Evolutionary conservation across 1,140 invertebrate species (phyloP), one percentile per base, ranked within the genome.

Genomic region (Trichoplusia ni): DNA sequence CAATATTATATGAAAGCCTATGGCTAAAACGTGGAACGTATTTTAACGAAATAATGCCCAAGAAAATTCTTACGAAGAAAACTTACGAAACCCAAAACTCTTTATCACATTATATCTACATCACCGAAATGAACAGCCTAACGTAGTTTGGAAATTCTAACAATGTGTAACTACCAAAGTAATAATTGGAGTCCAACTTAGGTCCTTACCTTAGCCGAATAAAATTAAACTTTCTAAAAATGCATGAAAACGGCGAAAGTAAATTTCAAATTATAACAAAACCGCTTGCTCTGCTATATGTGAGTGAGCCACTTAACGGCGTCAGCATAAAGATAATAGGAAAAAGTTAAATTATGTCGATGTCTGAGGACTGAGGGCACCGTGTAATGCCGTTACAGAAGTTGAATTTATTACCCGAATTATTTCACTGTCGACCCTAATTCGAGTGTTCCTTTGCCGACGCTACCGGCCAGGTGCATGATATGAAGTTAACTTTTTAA

Each of bases 321-420:
- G 78, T 86, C 81, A 83, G 82, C 83, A 76, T 83, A 84, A 87
- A 90, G 79, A 87, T 90, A 87, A 87, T 89, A 85, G 86, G 86
- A 90, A 89, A 90, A 90, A 88, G 88, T 88, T 90, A 86, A 89
- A 89, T 86, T 83, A 88, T 87, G 84, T 89, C 84, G 84, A 87
- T 80, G 75, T 78, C 82, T 80, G 63, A 72, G 62, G 67, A 78
- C 13, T 40, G 53, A 58, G 64, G 58, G 67, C 64, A 64, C 73
- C 68, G 31, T 64, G 69, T 62, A 35, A 65, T 74, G 62, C 49
- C 65, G 82, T 82, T 86, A 86, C 89, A 86, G 86, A 90, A 90
- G 69, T 87, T 84, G 79, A 89, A 89, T 90, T 90, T 89, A 90
- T 87, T 81, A 71, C 64, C 67, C 62, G 73, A 89, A 86, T 88